Conservation (phyloP, 2,113 vertebrate genomes). For the Psammodynastes pulverulentus region DNA sequence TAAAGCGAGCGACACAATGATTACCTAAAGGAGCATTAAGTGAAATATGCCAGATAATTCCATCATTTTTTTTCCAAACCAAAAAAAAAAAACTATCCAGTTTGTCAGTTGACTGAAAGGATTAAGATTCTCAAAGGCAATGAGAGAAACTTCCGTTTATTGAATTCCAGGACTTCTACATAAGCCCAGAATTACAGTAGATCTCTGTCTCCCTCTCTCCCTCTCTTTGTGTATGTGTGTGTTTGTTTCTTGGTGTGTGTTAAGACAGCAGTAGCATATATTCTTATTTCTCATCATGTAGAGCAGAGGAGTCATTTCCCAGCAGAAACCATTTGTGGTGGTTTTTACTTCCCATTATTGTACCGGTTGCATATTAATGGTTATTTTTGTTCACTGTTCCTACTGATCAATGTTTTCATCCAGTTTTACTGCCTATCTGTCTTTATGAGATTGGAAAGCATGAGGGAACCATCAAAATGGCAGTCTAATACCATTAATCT, state of each 20-base stretch:
- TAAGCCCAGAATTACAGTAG: not conserved
- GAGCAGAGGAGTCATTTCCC: too few species aligned
- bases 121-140: slow-evolving; percentile 25
- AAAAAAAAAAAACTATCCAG: slow-evolving; percentile 27
- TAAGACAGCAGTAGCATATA: not conserved
- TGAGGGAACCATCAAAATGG: not conserved
- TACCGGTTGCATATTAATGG: not conserved
- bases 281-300: not conserved
- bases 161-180: slow-evolving; percentile 42
- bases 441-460: not conserved
- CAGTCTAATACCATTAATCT: not conserved
- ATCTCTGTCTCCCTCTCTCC: slow-evolving; percentile 23
- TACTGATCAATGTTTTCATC: not conserved
- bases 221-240: not conserved
- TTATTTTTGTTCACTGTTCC: not conserved
- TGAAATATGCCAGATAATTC: slow-evolving; percentile 51
- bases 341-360: not conserved
- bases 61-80: slow-evolving; percentile 28
- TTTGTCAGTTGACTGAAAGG: slow-evolving; percentile 46
- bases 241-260: not conserved
- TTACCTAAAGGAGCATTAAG: slow-evolving; percentile 49
- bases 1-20: slow-evolving; percentile 38
- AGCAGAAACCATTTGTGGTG: too few species aligned
- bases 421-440: not conserved
- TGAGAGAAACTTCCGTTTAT: slow-evolving; percentile 35